Percentiles rank a stretch among this genome's conserved stretches.
phyloP scores from a whole-genome alignment of 2,888 invertebrate genomes.

The Fabriciana adippe region DNA sequence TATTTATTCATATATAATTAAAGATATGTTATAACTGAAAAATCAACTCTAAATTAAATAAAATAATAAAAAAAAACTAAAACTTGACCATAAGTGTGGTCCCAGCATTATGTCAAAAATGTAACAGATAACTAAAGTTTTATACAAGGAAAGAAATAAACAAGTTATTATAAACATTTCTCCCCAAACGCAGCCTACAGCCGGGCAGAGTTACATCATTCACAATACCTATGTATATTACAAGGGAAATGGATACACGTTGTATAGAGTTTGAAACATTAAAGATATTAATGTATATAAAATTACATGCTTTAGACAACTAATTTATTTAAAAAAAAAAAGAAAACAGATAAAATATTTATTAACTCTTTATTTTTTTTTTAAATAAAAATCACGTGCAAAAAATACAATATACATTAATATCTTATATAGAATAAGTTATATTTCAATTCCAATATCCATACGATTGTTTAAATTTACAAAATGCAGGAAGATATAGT shows the following conservation, averaged over 20 bases:
- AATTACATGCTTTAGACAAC: not conserved
- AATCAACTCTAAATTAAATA: not conserved
- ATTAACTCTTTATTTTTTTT: too few relatives aligned
- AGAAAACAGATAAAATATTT: too few relatives aligned
- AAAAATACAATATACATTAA: too few relatives aligned
- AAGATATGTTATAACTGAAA: too few relatives aligned
- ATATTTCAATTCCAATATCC: slow-evolving; percentile 1
- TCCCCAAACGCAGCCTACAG: slow-evolving; percentile 30
- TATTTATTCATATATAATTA: too few relatives aligned
- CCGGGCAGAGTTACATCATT: slow-evolving; percentile 28
- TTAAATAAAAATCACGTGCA: too few relatives aligned
- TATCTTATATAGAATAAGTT: too few relatives aligned
- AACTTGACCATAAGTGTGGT: slow-evolving; percentile 6
- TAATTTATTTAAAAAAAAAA: not conserved
- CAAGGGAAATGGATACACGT: slow-evolving; percentile 34
- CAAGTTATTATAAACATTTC: not conserved
- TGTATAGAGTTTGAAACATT: slow-evolving; percentile 1
- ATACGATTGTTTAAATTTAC: slow-evolving; percentile 19
- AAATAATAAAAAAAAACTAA: slow-evolving; percentile 2
- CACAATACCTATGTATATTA: slow-evolving; percentile 35
- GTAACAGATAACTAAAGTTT: not conserved
- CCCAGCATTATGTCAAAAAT: slow-evolving; percentile 5
- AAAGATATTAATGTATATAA: slow-evolving; percentile 13
- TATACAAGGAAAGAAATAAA: not conserved
- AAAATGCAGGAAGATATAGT: slow-evolving; percentile 26